A percentile compares a stretch with the other conserved stretches of the same genome.
phyloP scores from a whole-genome alignment of 2,113 vertebrate species.

The Tor tambroides region DNA sequence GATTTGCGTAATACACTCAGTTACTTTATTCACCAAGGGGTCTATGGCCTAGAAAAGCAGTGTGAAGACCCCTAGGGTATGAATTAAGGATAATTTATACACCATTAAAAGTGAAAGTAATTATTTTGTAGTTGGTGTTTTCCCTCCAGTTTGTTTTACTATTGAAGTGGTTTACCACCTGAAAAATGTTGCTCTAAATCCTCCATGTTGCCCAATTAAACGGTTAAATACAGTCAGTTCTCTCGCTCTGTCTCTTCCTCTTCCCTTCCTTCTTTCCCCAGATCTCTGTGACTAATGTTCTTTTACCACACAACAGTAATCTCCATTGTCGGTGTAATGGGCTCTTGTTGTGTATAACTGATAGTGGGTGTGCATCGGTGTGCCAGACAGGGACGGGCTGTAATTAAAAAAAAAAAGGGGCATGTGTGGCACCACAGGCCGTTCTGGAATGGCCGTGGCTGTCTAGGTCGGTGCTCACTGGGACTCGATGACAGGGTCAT shows the following conservation, averaged over 20 bases:
- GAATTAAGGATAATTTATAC: neutral
- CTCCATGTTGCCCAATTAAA: neutral
- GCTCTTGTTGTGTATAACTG: constrained; percentile 61
- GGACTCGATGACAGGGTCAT: constrained; percentile 28
- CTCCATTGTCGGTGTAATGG: constrained; percentile 58
- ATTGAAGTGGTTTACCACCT: neutral
- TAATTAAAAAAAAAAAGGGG: constrained; percentile 55
- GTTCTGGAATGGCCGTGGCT: constrained; percentile 32
- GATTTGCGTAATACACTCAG: neutral
- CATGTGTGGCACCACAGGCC: constrained; percentile 37
- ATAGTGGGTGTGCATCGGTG: constrained; percentile 52
- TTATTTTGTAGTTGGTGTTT: neutral
- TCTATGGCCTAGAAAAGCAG: neutral
- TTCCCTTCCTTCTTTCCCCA: constrained; percentile 7
- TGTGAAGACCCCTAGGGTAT: neutral
- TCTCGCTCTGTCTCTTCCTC: neutral
- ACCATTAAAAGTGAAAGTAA: neutral
- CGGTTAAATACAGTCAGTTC: neutral
- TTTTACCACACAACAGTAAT: constrained; percentile 58
- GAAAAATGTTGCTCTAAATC: neutral
- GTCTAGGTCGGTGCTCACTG: constrained; percentile 7
- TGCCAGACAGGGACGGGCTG: constrained; percentile 50
- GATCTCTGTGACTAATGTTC: constrained; percentile 61
- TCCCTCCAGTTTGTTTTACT: neutral
- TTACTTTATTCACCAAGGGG: neutral